These are phyloP conservation scores for Hyaena hyaena DNA, from an alignment of 2,113 vertebrate species.

Conservation along the genomic window DNA sequence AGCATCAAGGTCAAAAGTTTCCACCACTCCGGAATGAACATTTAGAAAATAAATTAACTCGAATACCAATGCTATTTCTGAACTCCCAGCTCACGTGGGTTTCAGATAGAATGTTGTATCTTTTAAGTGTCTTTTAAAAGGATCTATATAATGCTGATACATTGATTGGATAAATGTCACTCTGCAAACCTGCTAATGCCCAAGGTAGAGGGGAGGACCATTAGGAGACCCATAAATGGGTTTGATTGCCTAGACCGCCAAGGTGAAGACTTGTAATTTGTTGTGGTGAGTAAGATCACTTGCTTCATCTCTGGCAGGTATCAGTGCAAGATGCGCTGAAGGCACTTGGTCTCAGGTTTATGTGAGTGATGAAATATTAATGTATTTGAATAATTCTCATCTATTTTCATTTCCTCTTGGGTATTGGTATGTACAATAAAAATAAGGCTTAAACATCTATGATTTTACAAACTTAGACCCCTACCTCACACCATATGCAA, in stretches of 20 bases:
- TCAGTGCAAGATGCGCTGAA: not conserved
- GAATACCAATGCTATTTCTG: conserved; percentile 78
- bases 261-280: not conserved
- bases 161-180: conserved; percentile 42
- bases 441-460: not conserved
- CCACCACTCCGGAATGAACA: conserved; percentile 74
- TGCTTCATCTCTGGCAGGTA: not conserved
- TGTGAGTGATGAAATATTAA: not conserved
- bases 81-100: conserved; percentile 54
- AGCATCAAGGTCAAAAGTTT: conserved; percentile 83
- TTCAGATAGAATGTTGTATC: conserved; percentile 50
- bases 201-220: not conserved
- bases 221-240: not conserved
- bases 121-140: conserved; percentile 65
- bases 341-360: not conserved
- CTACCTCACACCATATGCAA: conserved; percentile 16
- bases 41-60: conserved; percentile 78
- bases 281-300: not conserved
- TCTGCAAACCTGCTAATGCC: not conserved
- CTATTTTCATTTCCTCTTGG: conserved; percentile 11
- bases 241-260: not conserved
- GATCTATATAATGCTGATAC: not conserved
- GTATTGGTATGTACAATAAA: not conserved
- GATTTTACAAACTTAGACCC: conserved; percentile 10
- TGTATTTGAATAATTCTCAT: conserved; percentile 9